phyloP scores from a whole-genome alignment of 2,888 invertebrate genomes.

The Mechanitis messenoides region DNA sequence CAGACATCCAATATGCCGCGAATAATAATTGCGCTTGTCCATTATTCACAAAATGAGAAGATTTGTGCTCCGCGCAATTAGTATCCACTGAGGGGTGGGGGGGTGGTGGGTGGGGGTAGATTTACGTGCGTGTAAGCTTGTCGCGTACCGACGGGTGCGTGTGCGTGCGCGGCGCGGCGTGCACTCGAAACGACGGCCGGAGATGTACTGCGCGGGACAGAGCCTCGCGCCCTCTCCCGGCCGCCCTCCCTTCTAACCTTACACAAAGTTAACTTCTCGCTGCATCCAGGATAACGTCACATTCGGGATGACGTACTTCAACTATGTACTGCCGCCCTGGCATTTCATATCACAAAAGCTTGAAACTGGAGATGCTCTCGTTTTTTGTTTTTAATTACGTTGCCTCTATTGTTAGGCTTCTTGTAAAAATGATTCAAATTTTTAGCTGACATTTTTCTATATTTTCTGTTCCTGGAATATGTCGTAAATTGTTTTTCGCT shows the following conservation, averaged over 20 bases:
- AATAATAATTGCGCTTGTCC: conserved; percentile 36
- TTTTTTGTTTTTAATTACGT: no score
- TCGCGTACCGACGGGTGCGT: conserved; percentile 72
- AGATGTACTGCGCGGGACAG: conserved; percentile 62
- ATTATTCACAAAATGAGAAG: conserved; percentile 27
- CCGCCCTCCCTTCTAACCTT: conserved; percentile 36
- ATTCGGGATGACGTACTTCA: conserved; percentile 8
- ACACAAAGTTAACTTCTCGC: conserved; percentile 39
- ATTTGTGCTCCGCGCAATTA: conserved; percentile 42
- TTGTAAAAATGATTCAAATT: no score
- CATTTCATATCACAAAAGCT: not conserved
- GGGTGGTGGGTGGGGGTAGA: conserved; percentile 32
- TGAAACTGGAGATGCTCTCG: conserved; percentile 12
- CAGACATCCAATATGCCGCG: conserved; percentile 30
- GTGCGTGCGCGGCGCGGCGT: conserved; percentile 64
- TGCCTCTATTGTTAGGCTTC: no score
- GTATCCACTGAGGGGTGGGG: conserved; percentile 49
- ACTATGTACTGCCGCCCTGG: conserved; percentile 1
- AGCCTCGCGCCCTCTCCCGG: conserved; percentile 52
- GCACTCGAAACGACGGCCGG: conserved; percentile 69
- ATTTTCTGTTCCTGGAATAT: no score
- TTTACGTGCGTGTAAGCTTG: conserved; percentile 57
- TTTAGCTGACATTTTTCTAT: no score
- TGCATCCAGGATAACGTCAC: conserved; percentile 1
- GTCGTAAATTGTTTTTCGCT: no score